These are phyloP conservation scores for Harpagifer antarcticus DNA, from an alignment of 2,797 vertebrate genomes.

Conservation along the genomic window DNA sequence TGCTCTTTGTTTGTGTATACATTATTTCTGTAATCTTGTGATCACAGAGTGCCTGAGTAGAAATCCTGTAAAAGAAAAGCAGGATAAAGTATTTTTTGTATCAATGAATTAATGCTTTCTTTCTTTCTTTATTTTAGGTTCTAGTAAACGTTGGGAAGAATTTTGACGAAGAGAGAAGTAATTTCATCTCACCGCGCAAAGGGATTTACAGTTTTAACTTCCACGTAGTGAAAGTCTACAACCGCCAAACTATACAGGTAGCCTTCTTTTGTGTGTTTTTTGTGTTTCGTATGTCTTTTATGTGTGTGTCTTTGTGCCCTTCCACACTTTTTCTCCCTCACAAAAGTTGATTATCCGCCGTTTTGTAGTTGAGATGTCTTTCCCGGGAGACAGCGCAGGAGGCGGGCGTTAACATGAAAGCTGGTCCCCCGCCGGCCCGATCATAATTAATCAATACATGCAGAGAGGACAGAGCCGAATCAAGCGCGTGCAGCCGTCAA, in stretches of 20 bases:
- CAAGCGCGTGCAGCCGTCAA: constrained; percentile 29
- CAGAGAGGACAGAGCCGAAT: constrained; percentile 39
- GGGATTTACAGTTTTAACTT: constrained; percentile 99
- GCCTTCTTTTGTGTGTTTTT: constrained; percentile 34
- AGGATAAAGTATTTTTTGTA: constrained; percentile 4
- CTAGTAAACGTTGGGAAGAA: constrained; percentile 95
- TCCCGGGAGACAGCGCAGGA: constrained; percentile 40
- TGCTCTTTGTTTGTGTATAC: background rate
- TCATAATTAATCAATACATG: constrained; percentile 74
- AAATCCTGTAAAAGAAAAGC: background rate
- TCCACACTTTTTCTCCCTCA: background rate
- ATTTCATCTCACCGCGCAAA: constrained; percentile 96
- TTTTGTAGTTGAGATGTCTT: constrained; percentile 55
- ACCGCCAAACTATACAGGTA: constrained; percentile 99
- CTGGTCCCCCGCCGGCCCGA: constrained; percentile 42
- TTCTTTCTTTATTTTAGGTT: constrained; percentile 82
- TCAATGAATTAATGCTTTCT: constrained; percentile 4
- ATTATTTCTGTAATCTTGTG: background rate
- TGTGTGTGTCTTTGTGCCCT: constrained; percentile 15
- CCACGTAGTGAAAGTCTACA: constrained; percentile 99
- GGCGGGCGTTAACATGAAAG: constrained; percentile 59
- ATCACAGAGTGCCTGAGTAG: background rate
- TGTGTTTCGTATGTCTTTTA: background rate
- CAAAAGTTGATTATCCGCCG: constrained; percentile 45
- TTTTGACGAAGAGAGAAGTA: constrained; percentile 96